Evolutionary conservation across 2,888 invertebrate species (phyloP), one percentile per base, ranked within the genome.

Genomic region (Gymnocheta viridis): DNA sequence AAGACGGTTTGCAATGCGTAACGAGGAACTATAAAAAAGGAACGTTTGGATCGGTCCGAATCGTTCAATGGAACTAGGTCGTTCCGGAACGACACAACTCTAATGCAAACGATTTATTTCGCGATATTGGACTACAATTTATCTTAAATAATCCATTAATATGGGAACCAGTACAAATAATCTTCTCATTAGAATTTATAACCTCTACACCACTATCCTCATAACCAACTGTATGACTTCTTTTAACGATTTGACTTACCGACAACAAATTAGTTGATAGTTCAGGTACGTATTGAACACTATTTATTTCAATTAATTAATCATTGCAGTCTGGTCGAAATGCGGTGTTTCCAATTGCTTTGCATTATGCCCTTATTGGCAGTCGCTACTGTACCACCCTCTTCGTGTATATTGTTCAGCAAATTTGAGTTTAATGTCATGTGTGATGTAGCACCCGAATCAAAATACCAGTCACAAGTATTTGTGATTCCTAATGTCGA

Each of bases 231-330:
- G 54, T 73, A 29, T 77, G 67, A 44, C 73, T 77, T 67, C 38
- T 64, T 69, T 72, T 81, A 12, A 77, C 72, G 4, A 77, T 77
- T 41, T 38, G 60, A 35, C 81, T 58, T n/a, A 80, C 54, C 35
- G 84, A 77, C 44, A 81, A 27, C 10, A 72, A 77, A 72, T 77
- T 81, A 47, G 77, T 80, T 19, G 64, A 64, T 5, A 84, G 17
- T 44, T 70, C 58, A 12, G 54, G 72, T 6, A 73, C 22, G n/a
- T 64, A 64, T 17, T n/a, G 38, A 14, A 73, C 77, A 76, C 22
- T 67, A 49, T 69, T 72, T 35, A 60, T 22, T 47, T 72, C 47
- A 9, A 72, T 72, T 2, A 0, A 9, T 32, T 32, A 47, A 19
- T 60, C 47, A n/a, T 44, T 9, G 7, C 58, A 47, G 4, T 72